phyloP scores from a whole-genome alignment of 1,140 invertebrate genomes.

The Megalopta genalis region DNA sequence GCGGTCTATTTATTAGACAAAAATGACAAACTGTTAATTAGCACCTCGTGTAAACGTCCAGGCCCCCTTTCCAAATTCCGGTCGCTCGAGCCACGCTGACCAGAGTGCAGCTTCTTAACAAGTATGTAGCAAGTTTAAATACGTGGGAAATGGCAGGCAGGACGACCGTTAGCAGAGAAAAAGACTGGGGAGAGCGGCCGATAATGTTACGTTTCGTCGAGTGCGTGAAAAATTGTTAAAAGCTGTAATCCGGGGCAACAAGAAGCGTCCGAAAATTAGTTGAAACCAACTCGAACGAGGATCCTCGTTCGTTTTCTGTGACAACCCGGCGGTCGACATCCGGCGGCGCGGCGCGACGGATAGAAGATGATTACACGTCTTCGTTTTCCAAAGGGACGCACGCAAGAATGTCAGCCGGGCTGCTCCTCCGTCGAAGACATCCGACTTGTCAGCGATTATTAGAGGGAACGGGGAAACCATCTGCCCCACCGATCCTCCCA shows the following conservation, averaged over 20 bases:
- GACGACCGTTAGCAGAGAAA: too few species aligned
- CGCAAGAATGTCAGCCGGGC: not conserved
- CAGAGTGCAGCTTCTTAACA: too few species aligned
- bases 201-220: conserved; percentile 19
- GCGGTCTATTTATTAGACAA: too few species aligned
- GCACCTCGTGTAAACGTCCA: too few species aligned
- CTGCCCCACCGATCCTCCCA: conserved; percentile 37
- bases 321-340: not conserved
- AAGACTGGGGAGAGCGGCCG: too few species aligned
- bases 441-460: conserved; percentile 48
- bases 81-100: too few species aligned
- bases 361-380: conserved; percentile 49
- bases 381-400: not conserved
- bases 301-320: not conserved
- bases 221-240: conserved; percentile 40
- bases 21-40: too few species aligned
- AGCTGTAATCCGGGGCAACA: conserved; percentile 15
- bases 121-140: too few species aligned
- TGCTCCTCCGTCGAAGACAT: conserved; percentile 12
- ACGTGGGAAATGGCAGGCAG: too few species aligned
- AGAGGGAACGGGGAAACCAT: conserved; percentile 39
- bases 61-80: too few species aligned
- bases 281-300: conserved; percentile 17
- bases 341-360: conserved; percentile 6
- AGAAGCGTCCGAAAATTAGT: conserved; percentile 8